These are phyloP conservation scores for Meandrusa payeni DNA, from an alignment of 2,888 invertebrate species.

Conservation along the genomic window DNA sequence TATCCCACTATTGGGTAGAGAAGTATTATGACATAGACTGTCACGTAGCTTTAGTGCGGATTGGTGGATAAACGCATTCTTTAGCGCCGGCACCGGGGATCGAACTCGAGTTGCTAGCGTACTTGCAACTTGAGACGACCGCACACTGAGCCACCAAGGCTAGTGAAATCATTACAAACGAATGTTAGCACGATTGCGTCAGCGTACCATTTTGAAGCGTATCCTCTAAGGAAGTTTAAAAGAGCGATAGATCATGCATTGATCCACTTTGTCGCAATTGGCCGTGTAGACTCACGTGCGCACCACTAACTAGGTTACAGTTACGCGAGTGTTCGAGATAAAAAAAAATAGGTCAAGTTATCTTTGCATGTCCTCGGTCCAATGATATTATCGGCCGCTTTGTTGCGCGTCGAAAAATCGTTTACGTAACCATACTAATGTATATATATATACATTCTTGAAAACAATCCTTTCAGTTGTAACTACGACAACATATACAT, in stretches of 20 bases:
- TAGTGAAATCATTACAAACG: neutral
- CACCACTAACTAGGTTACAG: conserved; percentile 69
- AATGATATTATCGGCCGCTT: conserved; percentile 65
- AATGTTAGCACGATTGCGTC: conserved; percentile 35
- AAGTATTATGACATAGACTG: too few species aligned
- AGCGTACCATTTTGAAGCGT: conserved; percentile 31
- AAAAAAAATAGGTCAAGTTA: conserved; percentile 80
- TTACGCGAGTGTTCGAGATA: conserved; percentile 67
- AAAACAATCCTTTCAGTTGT: too few species aligned
- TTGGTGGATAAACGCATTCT: too few species aligned
- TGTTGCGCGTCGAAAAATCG: conserved; percentile 68
- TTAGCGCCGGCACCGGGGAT: too few species aligned
- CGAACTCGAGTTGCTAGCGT: too few species aligned
- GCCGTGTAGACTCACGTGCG: conserved; percentile 53
- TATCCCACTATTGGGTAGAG: too few species aligned
- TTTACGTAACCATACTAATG: conserved; percentile 50
- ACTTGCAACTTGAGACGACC: too few species aligned
- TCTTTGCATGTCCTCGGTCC: conserved; percentile 75
- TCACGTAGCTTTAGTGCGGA: too few species aligned
- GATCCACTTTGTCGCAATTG: conserved; percentile 54
- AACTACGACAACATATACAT: too few species aligned
- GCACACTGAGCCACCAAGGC: too few species aligned
- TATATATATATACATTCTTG: neutral
- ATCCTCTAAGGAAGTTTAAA: conserved; percentile 38
- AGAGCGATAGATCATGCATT: conserved; percentile 38